Percentiles rank a stretch among this genome's conserved stretches.
Evolutionary conservation across 1,140 invertebrate species (phyloP).

Genomic region (Megalonaias nervosa): DNA sequence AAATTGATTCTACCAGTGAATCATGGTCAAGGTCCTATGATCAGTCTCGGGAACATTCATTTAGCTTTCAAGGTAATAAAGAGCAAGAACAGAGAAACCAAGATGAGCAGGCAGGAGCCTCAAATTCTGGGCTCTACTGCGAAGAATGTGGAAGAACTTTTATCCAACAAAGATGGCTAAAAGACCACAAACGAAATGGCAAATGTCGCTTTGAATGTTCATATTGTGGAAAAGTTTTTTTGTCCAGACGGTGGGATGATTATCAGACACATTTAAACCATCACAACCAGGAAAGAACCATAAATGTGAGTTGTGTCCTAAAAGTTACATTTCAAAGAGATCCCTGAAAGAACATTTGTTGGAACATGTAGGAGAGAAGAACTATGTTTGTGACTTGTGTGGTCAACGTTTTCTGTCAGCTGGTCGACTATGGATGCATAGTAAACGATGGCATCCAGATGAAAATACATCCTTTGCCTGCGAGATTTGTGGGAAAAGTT

Average conservation of each 20-base stretch:
- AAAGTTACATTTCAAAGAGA: slow-evolving; percentile 21
- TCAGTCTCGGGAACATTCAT: slow-evolving; percentile 16
- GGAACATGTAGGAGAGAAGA: slow-evolving; percentile 84
- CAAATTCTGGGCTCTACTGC: background rate
- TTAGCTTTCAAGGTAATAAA: too few relatives aligned
- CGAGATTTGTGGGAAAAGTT: too few relatives aligned
- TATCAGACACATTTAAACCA: slow-evolving; percentile 15
- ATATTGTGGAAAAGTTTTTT: slow-evolving; percentile 17
- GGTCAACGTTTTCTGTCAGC: slow-evolving; percentile 37
- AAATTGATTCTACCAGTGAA: too few relatives aligned
- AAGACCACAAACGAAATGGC: slow-evolving; percentile 15
- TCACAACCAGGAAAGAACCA: slow-evolving; percentile 21
- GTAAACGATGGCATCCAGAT: too few relatives aligned
- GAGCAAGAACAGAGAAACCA: too few relatives aligned
- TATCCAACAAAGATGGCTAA: slow-evolving; percentile 18
- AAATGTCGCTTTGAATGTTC: slow-evolving; percentile 16
- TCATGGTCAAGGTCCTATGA: slow-evolving; percentile 4
- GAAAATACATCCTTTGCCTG: too few relatives aligned
- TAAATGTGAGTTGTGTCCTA: slow-evolving; percentile 26
- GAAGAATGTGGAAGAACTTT: slow-evolving; percentile 33
- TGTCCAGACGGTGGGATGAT: slow-evolving; percentile 9
- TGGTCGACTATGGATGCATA: too few relatives aligned
- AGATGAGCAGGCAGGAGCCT: too few relatives aligned
- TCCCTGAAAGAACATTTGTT: slow-evolving; percentile 19
- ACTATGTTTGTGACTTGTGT: slow-evolving; percentile 88